These are phyloP conservation scores for Actinernus sp. DNA, from an alignment of 92 coral and sea anemone genomes.

Conservation along the genomic window DNA sequence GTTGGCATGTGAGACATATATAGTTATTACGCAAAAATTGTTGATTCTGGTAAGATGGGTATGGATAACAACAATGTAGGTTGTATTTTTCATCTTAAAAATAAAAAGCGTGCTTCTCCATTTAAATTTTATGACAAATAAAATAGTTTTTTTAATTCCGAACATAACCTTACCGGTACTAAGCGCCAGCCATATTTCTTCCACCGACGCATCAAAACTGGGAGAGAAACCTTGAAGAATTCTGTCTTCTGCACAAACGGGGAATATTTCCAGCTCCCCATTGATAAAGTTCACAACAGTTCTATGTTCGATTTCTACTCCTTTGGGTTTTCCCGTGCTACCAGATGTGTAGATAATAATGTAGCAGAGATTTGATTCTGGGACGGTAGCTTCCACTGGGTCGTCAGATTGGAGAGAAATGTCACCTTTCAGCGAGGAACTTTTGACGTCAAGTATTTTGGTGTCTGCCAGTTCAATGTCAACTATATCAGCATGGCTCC, in stretches of 20 bases:
- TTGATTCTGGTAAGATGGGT: too few species aligned
- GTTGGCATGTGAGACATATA: too few species aligned
- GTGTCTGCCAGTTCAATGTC: not conserved
- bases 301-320: slow-evolving; percentile 22
- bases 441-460: not conserved
- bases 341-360: slow-evolving; percentile 26
- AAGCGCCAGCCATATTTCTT: slow-evolving; percentile 17
- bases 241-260: slow-evolving; percentile 1
- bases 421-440: not conserved
- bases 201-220: slow-evolving; percentile 18
- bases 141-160: too few species aligned
- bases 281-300: slow-evolving; percentile 10
- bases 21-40: too few species aligned
- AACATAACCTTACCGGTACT: slow-evolving; percentile 15
- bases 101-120: too few species aligned
- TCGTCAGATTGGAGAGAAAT: not conserved
- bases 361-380: not conserved
- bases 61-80: too few species aligned
- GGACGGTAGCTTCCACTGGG: not conserved
- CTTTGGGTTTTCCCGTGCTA: slow-evolving; percentile 28
- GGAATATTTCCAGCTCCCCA: slow-evolving; percentile 9
- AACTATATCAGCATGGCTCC: not conserved
- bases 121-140: too few species aligned
- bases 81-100: too few species aligned
- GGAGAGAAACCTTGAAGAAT: slow-evolving; percentile 12